Percentiles rank a stretch among this genome's conserved stretches.
These are phyloP conservation scores for Luscinia megarhynchos DNA, from an alignment of 2,797 vertebrate species.

Conservation along the genomic window DNA sequence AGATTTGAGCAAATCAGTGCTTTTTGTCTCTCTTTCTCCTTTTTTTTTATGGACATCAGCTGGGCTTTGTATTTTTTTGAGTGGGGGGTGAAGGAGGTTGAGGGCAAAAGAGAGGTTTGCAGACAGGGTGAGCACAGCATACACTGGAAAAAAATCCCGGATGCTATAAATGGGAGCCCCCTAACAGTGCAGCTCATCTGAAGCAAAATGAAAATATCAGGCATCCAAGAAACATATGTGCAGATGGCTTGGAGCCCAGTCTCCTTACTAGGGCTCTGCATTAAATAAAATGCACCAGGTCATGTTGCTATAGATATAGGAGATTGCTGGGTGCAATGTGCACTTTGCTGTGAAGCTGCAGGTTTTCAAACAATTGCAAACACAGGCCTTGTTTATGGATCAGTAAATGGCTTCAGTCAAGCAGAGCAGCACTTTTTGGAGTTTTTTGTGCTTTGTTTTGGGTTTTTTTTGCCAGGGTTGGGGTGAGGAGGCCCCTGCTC, in stretches of 20 bases:
- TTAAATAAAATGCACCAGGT: slow-evolving; percentile 69
- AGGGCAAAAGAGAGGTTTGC: slow-evolving; percentile 44
- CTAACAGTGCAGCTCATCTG: slow-evolving; percentile 69
- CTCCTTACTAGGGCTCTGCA: slow-evolving; percentile 58
- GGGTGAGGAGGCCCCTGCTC: background rate
- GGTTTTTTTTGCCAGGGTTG: background rate
- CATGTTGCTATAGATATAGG: slow-evolving; percentile 68
- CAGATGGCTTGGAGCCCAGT: slow-evolving; percentile 64
- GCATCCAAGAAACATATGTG: slow-evolving; percentile 61
- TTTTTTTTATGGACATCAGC: slow-evolving; percentile 14
- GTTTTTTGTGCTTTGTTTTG: background rate
- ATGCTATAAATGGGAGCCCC: slow-evolving; percentile 56
- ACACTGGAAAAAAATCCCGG: slow-evolving; percentile 52
- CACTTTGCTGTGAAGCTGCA: slow-evolving; percentile 38
- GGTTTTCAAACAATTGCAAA: slow-evolving; percentile 66
- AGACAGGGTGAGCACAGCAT: slow-evolving; percentile 55
- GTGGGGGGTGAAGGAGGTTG: slow-evolving; percentile 5
- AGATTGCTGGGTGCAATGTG: slow-evolving; percentile 58
- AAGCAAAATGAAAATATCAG: slow-evolving; percentile 67
- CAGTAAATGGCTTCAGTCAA: slow-evolving; percentile 30
- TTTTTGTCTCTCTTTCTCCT: background rate
- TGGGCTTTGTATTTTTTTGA: slow-evolving; percentile 48
- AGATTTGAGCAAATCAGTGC: slow-evolving; percentile 39
- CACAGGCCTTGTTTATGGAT: slow-evolving; percentile 43
- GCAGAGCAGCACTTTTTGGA: background rate